These are phyloP conservation scores for Drosophila kurseongensis DNA, from an alignment of 1,140 invertebrate genomes.

Conservation along the genomic window DNA sequence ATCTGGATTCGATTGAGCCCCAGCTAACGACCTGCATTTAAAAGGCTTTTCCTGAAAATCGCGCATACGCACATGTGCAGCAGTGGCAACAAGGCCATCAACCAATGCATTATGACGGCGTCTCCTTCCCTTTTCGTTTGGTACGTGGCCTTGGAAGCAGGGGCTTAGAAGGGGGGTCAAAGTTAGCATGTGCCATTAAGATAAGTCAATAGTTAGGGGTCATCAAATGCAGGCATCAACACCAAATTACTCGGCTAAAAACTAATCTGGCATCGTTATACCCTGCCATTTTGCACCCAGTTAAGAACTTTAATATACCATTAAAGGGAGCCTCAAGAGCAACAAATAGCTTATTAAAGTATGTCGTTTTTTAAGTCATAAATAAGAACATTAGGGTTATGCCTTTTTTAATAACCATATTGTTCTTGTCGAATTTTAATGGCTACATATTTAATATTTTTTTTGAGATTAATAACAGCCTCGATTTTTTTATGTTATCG, in stretches of 20 bases:
- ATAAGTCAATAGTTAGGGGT: slow-evolving; percentile 23
- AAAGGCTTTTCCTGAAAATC: slow-evolving; percentile 22
- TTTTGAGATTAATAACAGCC: no score
- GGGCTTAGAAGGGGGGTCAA: background rate
- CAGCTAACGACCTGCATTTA: slow-evolving; percentile 45
- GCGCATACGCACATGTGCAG: slow-evolving; percentile 4
- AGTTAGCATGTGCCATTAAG: slow-evolving; percentile 17
- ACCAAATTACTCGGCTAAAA: slow-evolving; percentile 1
- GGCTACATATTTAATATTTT: no score
- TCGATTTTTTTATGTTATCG: no score
- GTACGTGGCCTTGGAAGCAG: background rate
- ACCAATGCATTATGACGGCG: slow-evolving; percentile 31
- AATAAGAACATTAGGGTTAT: no score
- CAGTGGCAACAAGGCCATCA: slow-evolving; percentile 43
- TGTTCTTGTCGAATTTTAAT: no score
- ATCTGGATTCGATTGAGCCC: slow-evolving; percentile 35
- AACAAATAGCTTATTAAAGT: no score
- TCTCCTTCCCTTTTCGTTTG: slow-evolving; percentile 13
- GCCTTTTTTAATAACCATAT: no score
- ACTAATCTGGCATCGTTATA: slow-evolving; percentile 6
- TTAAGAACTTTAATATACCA: background rate
- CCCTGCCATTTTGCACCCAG: background rate
- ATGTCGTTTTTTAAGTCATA: no score
- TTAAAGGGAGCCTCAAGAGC: background rate
- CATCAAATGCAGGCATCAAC: background rate